These are phyloP conservation scores for Pocillopora damicornis DNA, from an alignment of 64 coral and sea anemone genomes.

Conservation along the genomic window DNA sequence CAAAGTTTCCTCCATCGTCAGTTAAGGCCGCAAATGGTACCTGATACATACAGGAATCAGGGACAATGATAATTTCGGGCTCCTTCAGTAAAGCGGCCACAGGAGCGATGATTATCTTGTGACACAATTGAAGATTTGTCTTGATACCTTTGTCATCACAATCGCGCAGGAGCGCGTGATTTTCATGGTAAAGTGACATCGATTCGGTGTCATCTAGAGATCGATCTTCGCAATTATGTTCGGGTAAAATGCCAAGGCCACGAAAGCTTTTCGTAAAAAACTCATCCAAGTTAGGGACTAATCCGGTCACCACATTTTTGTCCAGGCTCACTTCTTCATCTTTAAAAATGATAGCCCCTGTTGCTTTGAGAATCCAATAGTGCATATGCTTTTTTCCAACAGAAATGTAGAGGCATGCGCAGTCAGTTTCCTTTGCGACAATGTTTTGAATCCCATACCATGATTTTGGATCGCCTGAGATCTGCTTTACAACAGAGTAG, in stretches of 20 bases:
- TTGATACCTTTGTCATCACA: background rate
- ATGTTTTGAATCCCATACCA: background rate
- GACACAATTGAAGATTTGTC: background rate
- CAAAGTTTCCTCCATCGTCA: background rate
- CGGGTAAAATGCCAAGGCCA: background rate
- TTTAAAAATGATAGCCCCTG: background rate
- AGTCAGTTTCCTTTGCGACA: background rate
- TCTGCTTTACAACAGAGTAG: no score
- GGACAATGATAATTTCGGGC: background rate
- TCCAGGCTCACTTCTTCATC: background rate
- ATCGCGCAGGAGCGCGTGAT: background rate
- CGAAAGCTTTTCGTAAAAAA: background rate
- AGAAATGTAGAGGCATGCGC: background rate
- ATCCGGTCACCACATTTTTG: background rate
- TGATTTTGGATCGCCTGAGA: background rate
- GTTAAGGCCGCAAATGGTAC: no score
- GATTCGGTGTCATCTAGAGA: background rate
- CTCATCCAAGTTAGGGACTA: background rate
- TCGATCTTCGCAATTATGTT: background rate
- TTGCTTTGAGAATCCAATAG: background rate
- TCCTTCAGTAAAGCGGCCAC: no score
- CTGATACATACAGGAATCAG: background rate
- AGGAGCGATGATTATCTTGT: background rate
- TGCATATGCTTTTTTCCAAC: background rate
- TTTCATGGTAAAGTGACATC: background rate